Percentiles rank a stretch among this genome's conserved stretches.
phyloP scores from a whole-genome alignment of 2,797 vertebrate genomes.

The Notolabrus celidotus region DNA sequence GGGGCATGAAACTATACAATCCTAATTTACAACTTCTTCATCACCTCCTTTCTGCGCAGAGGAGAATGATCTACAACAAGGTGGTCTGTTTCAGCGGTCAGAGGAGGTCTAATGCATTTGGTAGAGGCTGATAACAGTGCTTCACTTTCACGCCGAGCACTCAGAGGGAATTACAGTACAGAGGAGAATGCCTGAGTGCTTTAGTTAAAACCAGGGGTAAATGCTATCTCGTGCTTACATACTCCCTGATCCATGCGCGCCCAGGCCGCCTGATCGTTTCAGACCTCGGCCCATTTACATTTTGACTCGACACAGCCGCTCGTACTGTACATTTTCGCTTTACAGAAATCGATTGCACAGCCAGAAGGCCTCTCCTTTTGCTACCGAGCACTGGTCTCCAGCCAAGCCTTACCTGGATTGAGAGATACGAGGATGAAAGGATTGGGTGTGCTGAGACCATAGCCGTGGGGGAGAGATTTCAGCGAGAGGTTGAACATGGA shows the following conservation, averaged over 20 bases:
- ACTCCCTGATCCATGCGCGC: constrained; percentile 75
- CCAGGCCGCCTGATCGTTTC: constrained; percentile 72
- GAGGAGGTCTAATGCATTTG: constrained; percentile 82
- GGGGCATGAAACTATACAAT: constrained; percentile 75
- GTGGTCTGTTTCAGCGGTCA: constrained; percentile 78
- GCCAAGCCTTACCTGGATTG: constrained; percentile 80
- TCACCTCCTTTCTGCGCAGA: constrained; percentile 63
- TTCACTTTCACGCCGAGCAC: constrained; percentile 78
- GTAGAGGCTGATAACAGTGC: constrained; percentile 81
- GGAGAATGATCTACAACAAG: constrained; percentile 76
- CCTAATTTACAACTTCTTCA: constrained; percentile 81
- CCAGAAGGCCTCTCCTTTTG: constrained; percentile 70
- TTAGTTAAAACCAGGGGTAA: constrained; percentile 82
- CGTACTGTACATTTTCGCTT: constrained; percentile 73
- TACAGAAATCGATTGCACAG: constrained; percentile 77
- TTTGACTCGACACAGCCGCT: constrained; percentile 72
- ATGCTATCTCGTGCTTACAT: constrained; percentile 82
- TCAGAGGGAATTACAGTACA: constrained; percentile 83
- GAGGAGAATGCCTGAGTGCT: constrained; percentile 82
- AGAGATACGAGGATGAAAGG: constrained; percentile 79
- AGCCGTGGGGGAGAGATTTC: constrained; percentile 74
- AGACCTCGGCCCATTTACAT: constrained; percentile 76
- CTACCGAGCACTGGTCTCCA: constrained; percentile 72
- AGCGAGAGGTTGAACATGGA: constrained; percentile 70
- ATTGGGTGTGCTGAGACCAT: constrained; percentile 73